phyloP scores from a whole-genome alignment of 2,797 vertebrate species.

The Channallabes apus region DNA sequence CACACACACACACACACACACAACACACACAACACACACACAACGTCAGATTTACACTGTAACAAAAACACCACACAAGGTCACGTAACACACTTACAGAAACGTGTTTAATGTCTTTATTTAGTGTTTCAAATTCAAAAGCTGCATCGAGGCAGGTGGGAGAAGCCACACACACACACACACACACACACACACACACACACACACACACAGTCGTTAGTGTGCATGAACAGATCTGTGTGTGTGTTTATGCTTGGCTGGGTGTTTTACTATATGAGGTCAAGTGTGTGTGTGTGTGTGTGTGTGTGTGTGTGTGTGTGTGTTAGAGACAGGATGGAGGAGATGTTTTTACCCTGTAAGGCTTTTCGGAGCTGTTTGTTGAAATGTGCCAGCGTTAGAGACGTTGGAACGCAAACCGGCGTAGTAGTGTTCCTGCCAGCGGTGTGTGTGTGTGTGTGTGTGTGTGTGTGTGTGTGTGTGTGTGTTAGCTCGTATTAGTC shows the following conservation, averaged over 20 bases:
- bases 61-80: no score
- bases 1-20: no score
- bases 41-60: no score
- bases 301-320: constrained; percentile 10
- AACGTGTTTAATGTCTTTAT: no score
- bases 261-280: constrained; percentile 55
- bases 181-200: no score
- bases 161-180: no score
- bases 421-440: constrained; percentile 35
- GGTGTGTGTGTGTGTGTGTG: constrained; percentile 17
- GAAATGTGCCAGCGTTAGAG: constrained; percentile 54
- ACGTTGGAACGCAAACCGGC: constrained; percentile 49
- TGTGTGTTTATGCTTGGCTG: constrained; percentile 18
- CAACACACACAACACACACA: no score
- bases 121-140: no score
- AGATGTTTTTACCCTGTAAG: constrained; percentile 62
- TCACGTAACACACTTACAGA: no score
- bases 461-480: constrained; percentile 3
- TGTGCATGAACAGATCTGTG: not conserved
- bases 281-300: constrained; percentile 30
- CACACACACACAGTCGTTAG: not conserved
- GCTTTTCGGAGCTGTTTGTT: constrained; percentile 52
- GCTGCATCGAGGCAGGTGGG: no score
- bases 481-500: not conserved
- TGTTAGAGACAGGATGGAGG: not conserved